Evolutionary conservation across 2,888 invertebrate species (phyloP).

Genomic region (Archips crataeganus): DNA sequence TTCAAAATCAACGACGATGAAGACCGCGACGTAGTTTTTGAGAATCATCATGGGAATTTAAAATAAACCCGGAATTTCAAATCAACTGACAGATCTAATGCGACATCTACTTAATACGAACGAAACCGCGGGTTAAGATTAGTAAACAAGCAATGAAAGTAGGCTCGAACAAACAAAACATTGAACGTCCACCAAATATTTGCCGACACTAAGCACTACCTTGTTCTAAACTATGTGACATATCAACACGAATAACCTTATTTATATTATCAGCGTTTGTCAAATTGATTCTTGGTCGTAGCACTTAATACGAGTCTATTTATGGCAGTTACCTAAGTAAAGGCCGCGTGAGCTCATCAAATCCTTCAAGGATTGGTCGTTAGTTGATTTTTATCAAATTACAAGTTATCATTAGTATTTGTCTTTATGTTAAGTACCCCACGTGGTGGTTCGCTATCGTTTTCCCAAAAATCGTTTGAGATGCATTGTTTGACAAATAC

Average conservation of each 20-base stretch:
- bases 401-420: slow-evolving; percentile 3
- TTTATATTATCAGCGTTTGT: slow-evolving; percentile 28
- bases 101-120: too few species aligned
- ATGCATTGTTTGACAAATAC: too few species aligned
- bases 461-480: not conserved
- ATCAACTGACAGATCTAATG: too few species aligned
- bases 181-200: not conserved
- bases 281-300: slow-evolving; percentile 30
- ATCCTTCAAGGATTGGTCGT: slow-evolving; percentile 12
- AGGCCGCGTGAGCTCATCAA: slow-evolving; percentile 41
- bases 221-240: slow-evolving; percentile 9
- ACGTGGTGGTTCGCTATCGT: too few species aligned
- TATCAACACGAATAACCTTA: slow-evolving; percentile 20
- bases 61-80: too few species aligned
- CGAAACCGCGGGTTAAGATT: too few species aligned
- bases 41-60: too few species aligned
- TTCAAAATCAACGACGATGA: too few species aligned
- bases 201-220: slow-evolving; percentile 1
- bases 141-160: not conserved
- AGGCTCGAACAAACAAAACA: not conserved
- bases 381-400: slow-evolving; percentile 16
- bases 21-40: too few species aligned
- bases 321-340: slow-evolving; percentile 55
- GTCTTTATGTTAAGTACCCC: not conserved
- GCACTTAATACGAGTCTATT: slow-evolving; percentile 51